These are phyloP conservation scores for Oreotrochilus melanogaster DNA, from an alignment of 2,113 vertebrate species.

Conservation along the genomic window DNA sequence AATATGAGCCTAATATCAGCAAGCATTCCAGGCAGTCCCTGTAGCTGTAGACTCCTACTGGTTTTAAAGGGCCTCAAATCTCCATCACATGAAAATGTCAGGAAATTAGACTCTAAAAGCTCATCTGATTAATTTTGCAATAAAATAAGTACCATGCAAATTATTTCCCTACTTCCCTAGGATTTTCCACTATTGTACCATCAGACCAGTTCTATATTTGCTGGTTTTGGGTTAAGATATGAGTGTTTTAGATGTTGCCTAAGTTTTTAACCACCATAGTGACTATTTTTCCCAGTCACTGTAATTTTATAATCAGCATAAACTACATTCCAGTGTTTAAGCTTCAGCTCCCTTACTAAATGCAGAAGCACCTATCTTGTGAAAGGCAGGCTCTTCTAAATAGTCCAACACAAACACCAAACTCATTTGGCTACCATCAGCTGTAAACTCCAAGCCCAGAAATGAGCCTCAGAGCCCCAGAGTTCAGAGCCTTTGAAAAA, in stretches of 20 bases:
- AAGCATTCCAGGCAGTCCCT: background rate
- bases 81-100: background rate
- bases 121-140: background rate
- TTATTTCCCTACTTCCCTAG: background rate
- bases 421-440: background rate
- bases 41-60: background rate
- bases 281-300: too few species aligned
- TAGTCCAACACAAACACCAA: background rate
- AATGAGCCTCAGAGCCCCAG: background rate
- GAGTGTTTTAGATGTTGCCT: background rate
- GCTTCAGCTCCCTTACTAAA: background rate
- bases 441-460: background rate
- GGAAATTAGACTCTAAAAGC: background rate
- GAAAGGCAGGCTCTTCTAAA: background rate
- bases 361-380: background rate
- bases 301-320: background rate
- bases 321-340: background rate
- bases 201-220: background rate
- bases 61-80: constrained; percentile 46
- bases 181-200: background rate
- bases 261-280: background rate
- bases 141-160: background rate
- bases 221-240: background rate
- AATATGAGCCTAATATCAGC: background rate
- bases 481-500: background rate